phyloP scores from a whole-genome alignment of 2,888 invertebrate genomes.

The Agrochola lychnidis region DNA sequence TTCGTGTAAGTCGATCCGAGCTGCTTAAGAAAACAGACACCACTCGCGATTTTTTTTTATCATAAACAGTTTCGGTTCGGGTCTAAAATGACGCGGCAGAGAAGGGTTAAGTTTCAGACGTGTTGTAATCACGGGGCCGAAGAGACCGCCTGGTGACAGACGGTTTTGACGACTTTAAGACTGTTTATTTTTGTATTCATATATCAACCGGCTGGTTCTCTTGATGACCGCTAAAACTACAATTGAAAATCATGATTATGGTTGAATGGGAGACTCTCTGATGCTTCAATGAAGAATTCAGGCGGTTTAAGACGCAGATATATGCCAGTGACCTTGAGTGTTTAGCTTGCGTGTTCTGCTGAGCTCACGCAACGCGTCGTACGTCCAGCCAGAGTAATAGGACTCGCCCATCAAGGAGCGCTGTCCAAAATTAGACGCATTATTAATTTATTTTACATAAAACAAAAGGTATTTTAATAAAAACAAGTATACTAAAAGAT shows the following conservation, averaged over 20 bases:
- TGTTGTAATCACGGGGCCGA: constrained; percentile 62
- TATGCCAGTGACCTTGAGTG: too few species aligned
- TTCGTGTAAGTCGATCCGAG: constrained; percentile 81
- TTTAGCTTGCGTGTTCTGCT: too few species aligned
- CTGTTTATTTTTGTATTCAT: background rate
- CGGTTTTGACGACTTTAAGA: constrained; percentile 16
- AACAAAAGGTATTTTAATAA: too few species aligned
- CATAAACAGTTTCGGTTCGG: constrained; percentile 82
- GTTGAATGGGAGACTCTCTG: background rate
- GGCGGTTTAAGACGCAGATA: background rate
- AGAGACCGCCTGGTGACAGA: constrained; percentile 46
- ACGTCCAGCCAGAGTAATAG: too few species aligned
- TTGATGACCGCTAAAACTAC: background rate
- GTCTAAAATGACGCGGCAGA: constrained; percentile 72
- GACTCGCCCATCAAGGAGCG: too few species aligned
- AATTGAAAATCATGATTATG: background rate
- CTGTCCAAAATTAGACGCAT: too few species aligned
- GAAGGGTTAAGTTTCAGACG: constrained; percentile 81
- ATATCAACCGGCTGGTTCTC: too few species aligned
- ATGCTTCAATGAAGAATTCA: background rate
- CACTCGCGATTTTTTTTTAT: constrained; percentile 76
- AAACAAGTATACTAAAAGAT: too few species aligned
- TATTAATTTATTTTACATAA: too few species aligned
- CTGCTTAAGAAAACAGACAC: constrained; percentile 82
- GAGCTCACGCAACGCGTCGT: too few species aligned